Percentiles rank a stretch among this genome's conserved stretches.
phyloP scores from a whole-genome alignment of 1,140 invertebrate species.

The Zaprionus taronus region DNA sequence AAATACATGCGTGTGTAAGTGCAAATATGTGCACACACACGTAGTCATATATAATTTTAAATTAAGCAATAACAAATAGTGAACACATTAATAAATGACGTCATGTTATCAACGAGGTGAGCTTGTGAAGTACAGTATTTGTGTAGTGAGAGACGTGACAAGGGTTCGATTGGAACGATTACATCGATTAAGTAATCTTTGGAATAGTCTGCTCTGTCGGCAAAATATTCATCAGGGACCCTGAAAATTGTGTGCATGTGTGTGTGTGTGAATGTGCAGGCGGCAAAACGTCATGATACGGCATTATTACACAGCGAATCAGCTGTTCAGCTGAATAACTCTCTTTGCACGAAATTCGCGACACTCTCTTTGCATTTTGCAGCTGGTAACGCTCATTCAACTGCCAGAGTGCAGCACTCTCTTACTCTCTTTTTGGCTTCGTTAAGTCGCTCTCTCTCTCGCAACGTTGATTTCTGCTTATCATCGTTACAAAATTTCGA shows the following conservation, averaged over 20 bases:
- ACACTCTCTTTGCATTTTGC: constrained; percentile 11
- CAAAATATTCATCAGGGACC: neutral
- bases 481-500: constrained; percentile 48
- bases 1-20: neutral
- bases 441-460: constrained; percentile 18
- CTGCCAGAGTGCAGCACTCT: constrained; percentile 9
- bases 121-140: neutral
- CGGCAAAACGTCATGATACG: constrained; percentile 31
- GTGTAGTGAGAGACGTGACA: neutral
- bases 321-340: constrained; percentile 31
- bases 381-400: constrained; percentile 8
- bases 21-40: neutral
- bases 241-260: neutral
- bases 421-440: constrained; percentile 2
- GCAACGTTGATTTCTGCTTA: constrained; percentile 25
- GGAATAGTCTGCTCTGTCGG: neutral
- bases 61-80: constrained; percentile 6
- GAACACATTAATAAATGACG: constrained; percentile 27
- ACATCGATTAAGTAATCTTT: neutral
- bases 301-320: constrained; percentile 23
- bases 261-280: neutral
- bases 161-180: neutral
- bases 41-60: neutral
- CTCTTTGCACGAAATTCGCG: constrained; percentile 16
- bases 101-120: constrained; percentile 20